A percentile compares a stretch with the other conserved stretches of the same genome.
These are phyloP conservation scores for Sitta europaea DNA, from an alignment of 2,113 vertebrate species.

Conservation along the genomic window DNA sequence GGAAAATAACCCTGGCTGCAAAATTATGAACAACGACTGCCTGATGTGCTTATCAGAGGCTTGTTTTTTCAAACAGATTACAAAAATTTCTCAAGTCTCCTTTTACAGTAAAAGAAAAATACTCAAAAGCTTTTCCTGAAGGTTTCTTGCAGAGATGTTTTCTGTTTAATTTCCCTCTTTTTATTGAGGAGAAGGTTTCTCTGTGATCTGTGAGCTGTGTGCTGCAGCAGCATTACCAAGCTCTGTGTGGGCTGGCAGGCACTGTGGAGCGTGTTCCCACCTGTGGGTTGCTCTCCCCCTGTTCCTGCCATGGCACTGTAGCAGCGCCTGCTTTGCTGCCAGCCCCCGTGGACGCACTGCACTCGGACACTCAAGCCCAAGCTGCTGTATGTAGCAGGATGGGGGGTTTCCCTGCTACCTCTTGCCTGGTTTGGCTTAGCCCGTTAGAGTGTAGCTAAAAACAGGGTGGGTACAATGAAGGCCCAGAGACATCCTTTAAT, in stretches of 20 bases:
- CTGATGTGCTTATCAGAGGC: background rate
- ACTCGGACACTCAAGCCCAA: no score
- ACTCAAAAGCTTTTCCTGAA: background rate
- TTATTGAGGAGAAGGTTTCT: background rate
- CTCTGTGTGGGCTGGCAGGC: background rate
- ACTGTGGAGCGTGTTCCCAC: background rate
- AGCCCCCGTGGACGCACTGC: no score
- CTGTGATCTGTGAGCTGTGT: background rate
- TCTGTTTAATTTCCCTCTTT: background rate
- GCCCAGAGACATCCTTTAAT: no score
- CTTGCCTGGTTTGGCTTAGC: no score
- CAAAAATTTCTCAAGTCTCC: background rate
- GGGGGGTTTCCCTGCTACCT: no score
- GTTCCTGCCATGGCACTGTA: accelerated
- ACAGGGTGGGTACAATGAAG: no score
- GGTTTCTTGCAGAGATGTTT: no score
- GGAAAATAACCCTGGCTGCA: background rate
- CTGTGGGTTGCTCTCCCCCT: background rate
- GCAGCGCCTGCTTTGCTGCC: accelerated
- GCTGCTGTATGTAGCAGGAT: no score
- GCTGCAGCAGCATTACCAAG: background rate
- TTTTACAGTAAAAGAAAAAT: background rate
- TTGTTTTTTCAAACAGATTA: background rate
- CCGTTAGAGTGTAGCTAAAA: no score
- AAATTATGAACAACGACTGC: background rate